Evolutionary conservation across 2,888 invertebrate species (phyloP).

Genomic region (Lycia hirtaria): DNA sequence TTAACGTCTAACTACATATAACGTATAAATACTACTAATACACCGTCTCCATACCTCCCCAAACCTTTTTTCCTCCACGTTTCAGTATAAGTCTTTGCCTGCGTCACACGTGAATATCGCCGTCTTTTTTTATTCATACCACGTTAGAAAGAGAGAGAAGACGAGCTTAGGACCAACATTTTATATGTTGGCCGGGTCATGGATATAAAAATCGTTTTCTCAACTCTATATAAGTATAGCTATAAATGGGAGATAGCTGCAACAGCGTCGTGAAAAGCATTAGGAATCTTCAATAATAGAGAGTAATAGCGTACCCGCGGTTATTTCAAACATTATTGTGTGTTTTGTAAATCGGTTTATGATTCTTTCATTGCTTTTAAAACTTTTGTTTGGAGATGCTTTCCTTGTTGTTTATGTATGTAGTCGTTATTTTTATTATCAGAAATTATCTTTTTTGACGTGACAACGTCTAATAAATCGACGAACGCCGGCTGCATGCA

Average conservation of each 20-base stretch:
- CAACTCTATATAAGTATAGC: constrained; percentile 58
- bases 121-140: constrained; percentile 60
- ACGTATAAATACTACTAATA: constrained; percentile 11
- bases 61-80: constrained; percentile 58
- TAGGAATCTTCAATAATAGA: constrained; percentile 76
- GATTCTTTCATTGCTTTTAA: constrained; percentile 21
- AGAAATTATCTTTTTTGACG: no score
- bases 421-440: no score
- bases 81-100: constrained; percentile 60
- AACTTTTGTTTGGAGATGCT: constrained; percentile 8
- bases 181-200: constrained; percentile 86
- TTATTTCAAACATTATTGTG: constrained; percentile 59
- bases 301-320: constrained; percentile 68
- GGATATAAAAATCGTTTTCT: constrained; percentile 84
- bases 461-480: no score
- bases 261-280: constrained; percentile 59
- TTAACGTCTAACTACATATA: no score
- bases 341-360: constrained; percentile 38
- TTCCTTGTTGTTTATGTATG: no score
- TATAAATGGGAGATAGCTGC: constrained; percentile 53
- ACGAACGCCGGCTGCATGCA: no score
- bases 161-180: constrained; percentile 82
- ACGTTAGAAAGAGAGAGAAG: constrained; percentile 58
- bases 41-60: constrained; percentile 58
- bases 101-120: constrained; percentile 75